These are phyloP conservation scores for Ctenodactylus gundi DNA, from an alignment of 2,113 vertebrate genomes.

Conservation along the genomic window DNA sequence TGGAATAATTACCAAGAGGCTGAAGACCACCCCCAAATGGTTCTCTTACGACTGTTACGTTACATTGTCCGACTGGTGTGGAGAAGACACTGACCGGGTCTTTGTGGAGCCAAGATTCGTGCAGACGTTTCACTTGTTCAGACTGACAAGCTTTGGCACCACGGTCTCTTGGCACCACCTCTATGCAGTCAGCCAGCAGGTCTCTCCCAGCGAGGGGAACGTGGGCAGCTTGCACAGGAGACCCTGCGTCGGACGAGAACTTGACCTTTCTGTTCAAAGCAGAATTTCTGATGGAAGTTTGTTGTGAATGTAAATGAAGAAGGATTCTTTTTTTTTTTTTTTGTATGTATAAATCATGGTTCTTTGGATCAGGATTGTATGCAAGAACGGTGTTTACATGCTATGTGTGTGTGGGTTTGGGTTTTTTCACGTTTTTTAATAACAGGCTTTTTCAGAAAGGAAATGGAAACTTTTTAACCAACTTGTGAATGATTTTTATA, in stretches of 20 bases:
- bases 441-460: slow-evolving; percentile 72
- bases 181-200: background rate
- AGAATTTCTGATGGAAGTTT: slow-evolving; percentile 29
- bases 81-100: slow-evolving; percentile 80
- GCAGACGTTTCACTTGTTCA: slow-evolving; percentile 34
- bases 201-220: background rate
- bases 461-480: slow-evolving; percentile 63
- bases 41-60: slow-evolving; percentile 83
- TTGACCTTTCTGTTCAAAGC: background rate
- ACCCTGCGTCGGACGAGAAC: background rate
- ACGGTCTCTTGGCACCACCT: background rate
- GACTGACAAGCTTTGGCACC: background rate
- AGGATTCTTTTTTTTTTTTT: slow-evolving; percentile 24
- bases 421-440: slow-evolving; percentile 57
- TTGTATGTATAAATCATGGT: slow-evolving; percentile 27
- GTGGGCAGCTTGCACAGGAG: background rate
- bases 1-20: slow-evolving; percentile 73
- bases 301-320: slow-evolving; percentile 71
- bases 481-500: slow-evolving; percentile 59
- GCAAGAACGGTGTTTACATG: slow-evolving; percentile 74
- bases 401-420: background rate
- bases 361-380: slow-evolving; percentile 49
- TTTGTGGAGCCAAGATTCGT: background rate
- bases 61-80: slow-evolving; percentile 85
- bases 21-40: slow-evolving; percentile 76